Percentiles rank a stretch among this genome's conserved stretches.
Conservation (phyloP, 2,888 invertebrate genomes). For the Monoplex corrugatus region DNA sequence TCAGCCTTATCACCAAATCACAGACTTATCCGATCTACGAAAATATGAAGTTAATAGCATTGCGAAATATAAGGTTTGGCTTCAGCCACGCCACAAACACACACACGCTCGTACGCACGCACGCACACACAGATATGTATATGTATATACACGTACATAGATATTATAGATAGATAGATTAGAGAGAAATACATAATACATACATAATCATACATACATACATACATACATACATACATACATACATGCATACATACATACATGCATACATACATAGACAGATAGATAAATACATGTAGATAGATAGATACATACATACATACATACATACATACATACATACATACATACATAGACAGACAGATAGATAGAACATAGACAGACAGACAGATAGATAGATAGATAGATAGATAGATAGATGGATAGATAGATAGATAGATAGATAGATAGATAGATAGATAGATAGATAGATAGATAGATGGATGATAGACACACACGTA, state of each 20-base stretch:
- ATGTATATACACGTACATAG: neutral
- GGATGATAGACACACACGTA: no score
- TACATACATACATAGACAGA: neutral
- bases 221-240: neutral
- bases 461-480: no score
- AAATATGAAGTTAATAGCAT: no score
- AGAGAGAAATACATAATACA: neutral
- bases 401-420: no score
- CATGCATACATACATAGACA: constrained; percentile 3
- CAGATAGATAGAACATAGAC: neutral
- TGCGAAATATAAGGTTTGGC: no score
- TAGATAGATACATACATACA: neutral
- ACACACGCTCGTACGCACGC: constrained; percentile 20
- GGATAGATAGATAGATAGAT: no score
- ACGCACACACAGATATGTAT: neutral
- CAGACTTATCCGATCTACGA: no score
- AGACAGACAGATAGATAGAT: no score
- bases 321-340: constrained; percentile 19
- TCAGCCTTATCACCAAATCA: no score
- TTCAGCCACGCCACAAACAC: neutral
- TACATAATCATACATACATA: neutral
- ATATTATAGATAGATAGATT: neutral
- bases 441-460: no score
- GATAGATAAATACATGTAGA: neutral
- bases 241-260: neutral